Conservation (phyloP, 1,140 invertebrate species). For the Neocloeon triangulifer region DNA sequence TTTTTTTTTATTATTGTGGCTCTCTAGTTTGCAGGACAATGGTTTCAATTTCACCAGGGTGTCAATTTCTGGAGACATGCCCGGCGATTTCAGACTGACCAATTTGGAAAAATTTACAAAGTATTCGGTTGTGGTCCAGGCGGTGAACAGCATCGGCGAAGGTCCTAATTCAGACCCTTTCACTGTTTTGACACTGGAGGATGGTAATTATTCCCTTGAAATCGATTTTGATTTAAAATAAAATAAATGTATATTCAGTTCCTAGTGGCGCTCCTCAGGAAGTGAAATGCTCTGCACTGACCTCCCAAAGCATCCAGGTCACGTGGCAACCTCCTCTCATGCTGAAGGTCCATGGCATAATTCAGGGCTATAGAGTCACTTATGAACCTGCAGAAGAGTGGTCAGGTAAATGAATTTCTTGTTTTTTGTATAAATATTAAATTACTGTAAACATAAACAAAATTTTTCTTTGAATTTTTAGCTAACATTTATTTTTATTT, state of each 20-base stretch:
- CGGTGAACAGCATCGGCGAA: slow-evolving; percentile 26
- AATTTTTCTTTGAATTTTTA: not conserved
- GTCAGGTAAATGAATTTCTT: not conserved
- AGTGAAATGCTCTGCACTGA: slow-evolving; percentile 37
- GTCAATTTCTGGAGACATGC: too few species aligned
- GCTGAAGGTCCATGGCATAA: slow-evolving; percentile 52
- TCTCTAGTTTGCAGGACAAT: too few species aligned
- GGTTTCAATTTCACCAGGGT: too few species aligned
- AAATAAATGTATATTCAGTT: slow-evolving; percentile 19
- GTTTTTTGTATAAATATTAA: not conserved
- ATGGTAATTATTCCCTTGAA: slow-evolving; percentile 17
- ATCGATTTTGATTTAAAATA: not conserved
- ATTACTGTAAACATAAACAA: not conserved
- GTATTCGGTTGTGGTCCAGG: slow-evolving; percentile 25
- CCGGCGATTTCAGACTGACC: slow-evolving; percentile 11
- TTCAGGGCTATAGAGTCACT: slow-evolving; percentile 72
- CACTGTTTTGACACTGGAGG: slow-evolving; percentile 24
- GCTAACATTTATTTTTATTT: not conserved
- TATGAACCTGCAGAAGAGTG: slow-evolving; percentile 21
- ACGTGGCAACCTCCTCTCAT: slow-evolving; percentile 50
- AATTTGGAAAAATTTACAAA: slow-evolving; percentile 24
- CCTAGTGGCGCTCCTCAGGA: slow-evolving; percentile 40
- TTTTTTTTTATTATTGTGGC: too few species aligned
- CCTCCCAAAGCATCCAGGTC: slow-evolving; percentile 46
- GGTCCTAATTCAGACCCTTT: slow-evolving; percentile 22